Evolutionary conservation across 2,113 vertebrate species (phyloP), one percentile per base, ranked within the genome.

Genomic region (Misgurnus anguillicaudatus): DNA sequence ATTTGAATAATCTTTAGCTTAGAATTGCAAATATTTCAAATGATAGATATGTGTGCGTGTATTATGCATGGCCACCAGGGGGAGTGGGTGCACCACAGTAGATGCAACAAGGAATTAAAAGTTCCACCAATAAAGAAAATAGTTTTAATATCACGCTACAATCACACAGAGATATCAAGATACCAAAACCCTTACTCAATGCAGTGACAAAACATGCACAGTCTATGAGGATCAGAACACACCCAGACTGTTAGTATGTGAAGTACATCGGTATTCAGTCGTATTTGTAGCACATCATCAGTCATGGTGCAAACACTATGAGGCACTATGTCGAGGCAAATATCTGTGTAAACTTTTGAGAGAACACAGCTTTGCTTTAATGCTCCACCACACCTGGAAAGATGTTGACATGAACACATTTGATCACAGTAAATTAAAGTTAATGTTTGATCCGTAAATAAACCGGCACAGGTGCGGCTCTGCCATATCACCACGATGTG

Each of bases 321-420:
- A 82, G 92, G 92, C 90, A 91, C 87, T 87, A 87, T 78, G 87
- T 88, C 86, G 85, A 83, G 85, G 86, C 79, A 84, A 60, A 86
- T 67, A 83, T 67, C 82, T 64, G 83, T 83, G 71, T 76, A 31
- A 31, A 81, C 80, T 80, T 51, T 6, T 36, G 47, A 85, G 81
- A 17, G 57, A 39, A 90, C 86, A 75, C 21, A 74, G 82, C 84
- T 82, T 84, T 87, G 85, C 85, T 83, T 77, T 70, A 71, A 84
- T 84, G 85, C 77, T 84, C 82, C 84, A 87, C 83, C 73, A 83
- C 74, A 82, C 78, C 80, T 47, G 31, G 16, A 83, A 21, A 78
- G 80, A 86, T 72, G 24, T 79, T 80, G 73, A 87, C 82, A 83
- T 65, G 66, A 60, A 75, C 53, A 86, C 24, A 11, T 80, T 71